Percentiles rank a stretch among this genome's conserved stretches.
These are phyloP conservation scores for Musca vetustissima DNA, from an alignment of 1,140 invertebrate genomes.

Conservation along the genomic window DNA sequence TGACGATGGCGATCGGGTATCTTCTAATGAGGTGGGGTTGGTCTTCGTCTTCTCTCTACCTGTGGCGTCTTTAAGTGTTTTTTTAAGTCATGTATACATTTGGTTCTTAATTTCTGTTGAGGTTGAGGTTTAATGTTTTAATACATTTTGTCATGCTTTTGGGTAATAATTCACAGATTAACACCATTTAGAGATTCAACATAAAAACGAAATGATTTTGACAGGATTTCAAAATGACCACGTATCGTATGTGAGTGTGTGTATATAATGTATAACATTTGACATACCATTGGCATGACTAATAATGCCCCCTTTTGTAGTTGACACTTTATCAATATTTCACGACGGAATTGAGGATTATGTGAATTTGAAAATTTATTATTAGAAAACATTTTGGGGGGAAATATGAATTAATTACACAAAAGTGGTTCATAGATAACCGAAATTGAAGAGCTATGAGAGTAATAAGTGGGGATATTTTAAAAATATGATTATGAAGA, in stretches of 20 bases:
- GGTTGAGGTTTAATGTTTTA: conserved; percentile 11
- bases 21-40: no score
- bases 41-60: conserved; percentile 8
- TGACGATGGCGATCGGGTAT: no score
- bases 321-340: no score
- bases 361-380: no score
- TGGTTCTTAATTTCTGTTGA: background rate
- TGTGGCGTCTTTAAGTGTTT: background rate
- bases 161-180: conserved; percentile 23
- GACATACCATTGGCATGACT: conserved; percentile 19
- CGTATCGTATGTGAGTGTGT: background rate
- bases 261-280: background rate
- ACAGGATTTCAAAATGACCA: background rate
- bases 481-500: no score
- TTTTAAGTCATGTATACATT: background rate
- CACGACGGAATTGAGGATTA: no score
- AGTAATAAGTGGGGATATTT: no score
- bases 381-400: no score
- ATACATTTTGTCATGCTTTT: conserved; percentile 23
- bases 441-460: no score
- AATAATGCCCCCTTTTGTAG: background rate
- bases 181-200: conserved; percentile 5
- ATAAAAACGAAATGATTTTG: background rate
- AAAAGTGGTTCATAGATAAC: no score
- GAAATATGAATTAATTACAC: no score